These are phyloP conservation scores for Masticophis lateralis DNA, from an alignment of 2,797 vertebrate species.

Conservation along the genomic window DNA sequence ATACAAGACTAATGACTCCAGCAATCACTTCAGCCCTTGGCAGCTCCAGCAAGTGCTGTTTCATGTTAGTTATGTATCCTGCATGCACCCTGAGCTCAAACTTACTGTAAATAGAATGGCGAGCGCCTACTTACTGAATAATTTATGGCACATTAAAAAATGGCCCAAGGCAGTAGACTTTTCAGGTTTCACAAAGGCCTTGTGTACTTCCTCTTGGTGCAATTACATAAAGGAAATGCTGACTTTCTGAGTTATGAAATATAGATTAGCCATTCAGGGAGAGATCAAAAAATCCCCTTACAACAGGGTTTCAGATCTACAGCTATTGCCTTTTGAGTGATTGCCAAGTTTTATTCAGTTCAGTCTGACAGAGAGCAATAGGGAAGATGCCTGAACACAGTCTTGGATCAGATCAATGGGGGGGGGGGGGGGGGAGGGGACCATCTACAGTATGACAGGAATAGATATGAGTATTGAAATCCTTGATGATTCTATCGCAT, in stretches of 20 bases:
- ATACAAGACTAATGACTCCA: slow-evolving; percentile 39
- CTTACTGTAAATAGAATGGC: slow-evolving; percentile 69
- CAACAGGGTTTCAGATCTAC: slow-evolving; percentile 38
- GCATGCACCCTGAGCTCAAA: slow-evolving; percentile 54
- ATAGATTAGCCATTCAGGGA: slow-evolving; percentile 66
- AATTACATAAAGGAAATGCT: slow-evolving; percentile 67
- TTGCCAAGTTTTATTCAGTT: slow-evolving; percentile 15
- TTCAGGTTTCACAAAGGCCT: slow-evolving; percentile 65
- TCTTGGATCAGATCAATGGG: background rate
- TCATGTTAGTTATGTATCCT: slow-evolving; percentile 51
- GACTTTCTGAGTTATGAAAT: slow-evolving; percentile 67
- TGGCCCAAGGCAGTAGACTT: slow-evolving; percentile 61
- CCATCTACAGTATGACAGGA: background rate
- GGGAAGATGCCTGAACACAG: background rate
- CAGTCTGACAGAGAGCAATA: background rate
- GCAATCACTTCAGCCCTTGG: slow-evolving; percentile 54
- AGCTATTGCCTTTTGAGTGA: slow-evolving; percentile 14
- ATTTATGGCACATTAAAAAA: slow-evolving; percentile 71
- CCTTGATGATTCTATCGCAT: background rate
- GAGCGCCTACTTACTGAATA: slow-evolving; percentile 68
- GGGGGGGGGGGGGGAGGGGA: background rate
- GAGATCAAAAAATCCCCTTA: slow-evolving; percentile 20
- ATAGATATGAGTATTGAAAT: background rate
- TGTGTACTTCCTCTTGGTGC: slow-evolving; percentile 56
- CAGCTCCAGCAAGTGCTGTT: slow-evolving; percentile 35